Percentiles rank a stretch among this genome's conserved stretches.
Evolutionary conservation across 2,113 vertebrate genomes (phyloP).

Genomic region (Callospermophilus lateralis): DNA sequence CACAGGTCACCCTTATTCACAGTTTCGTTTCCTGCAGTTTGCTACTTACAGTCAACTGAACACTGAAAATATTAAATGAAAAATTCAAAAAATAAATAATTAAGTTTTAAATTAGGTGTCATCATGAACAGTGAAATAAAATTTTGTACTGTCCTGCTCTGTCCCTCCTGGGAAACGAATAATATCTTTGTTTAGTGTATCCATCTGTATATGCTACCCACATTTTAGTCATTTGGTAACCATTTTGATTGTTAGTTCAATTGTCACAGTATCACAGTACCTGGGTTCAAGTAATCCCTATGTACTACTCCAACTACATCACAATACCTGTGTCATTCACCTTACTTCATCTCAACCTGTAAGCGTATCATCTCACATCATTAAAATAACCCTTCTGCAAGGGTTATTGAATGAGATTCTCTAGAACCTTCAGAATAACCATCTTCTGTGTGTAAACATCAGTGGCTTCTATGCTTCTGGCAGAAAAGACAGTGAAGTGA

Average conservation of each 20-base stretch:
- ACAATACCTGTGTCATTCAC: background rate
- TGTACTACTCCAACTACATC: background rate
- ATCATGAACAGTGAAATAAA: background rate
- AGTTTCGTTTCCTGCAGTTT: background rate
- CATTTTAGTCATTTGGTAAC: background rate
- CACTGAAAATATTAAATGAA: background rate
- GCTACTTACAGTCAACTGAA: background rate
- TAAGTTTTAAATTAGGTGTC: background rate
- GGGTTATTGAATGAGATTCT: constrained; percentile 95
- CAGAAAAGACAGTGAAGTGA: background rate
- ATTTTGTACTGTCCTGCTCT: background rate
- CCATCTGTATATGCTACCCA: background rate
- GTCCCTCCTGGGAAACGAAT: background rate
- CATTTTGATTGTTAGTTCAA: background rate
- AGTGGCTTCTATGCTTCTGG: background rate
- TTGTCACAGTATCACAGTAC: background rate
- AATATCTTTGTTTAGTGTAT: background rate
- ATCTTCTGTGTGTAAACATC: no score
- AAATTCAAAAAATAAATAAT: background rate
- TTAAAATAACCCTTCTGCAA: constrained; percentile 89
- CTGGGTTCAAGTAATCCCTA: background rate
- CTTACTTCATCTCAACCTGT: background rate
- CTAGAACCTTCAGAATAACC: constrained; percentile 90
- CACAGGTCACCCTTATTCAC: background rate
- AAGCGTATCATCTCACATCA: background rate